Conservation (phyloP, 2,888 invertebrate genomes). For the Campaea margaritaria region DNA sequence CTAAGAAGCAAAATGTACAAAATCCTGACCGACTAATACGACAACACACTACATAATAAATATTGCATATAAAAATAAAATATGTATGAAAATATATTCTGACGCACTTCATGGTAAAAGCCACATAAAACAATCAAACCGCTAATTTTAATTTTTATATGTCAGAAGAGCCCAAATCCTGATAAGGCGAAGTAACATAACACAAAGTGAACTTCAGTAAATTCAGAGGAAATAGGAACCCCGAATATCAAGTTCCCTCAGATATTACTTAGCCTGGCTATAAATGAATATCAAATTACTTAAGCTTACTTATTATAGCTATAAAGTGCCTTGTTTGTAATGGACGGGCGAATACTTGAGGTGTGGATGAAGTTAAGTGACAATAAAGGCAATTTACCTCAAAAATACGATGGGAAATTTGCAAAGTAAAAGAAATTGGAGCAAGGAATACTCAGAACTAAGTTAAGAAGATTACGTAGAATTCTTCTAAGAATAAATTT, state of each 20-base stretch:
- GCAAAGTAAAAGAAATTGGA: conserved; percentile 15
- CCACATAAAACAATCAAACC: no score
- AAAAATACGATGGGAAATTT: conserved; percentile 25
- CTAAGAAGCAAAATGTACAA: no score
- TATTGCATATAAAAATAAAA: no score
- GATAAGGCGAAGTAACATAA: background rate
- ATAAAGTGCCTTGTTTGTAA: conserved; percentile 30
- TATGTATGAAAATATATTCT: no score
- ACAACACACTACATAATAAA: no score
- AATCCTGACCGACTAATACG: no score
- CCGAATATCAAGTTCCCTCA: conserved; percentile 15
- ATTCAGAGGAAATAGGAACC: conserved; percentile 6
- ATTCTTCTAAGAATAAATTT: no score
- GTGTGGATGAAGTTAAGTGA: conserved; percentile 26
- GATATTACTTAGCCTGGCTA: conserved; percentile 5
- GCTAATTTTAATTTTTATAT: no score
- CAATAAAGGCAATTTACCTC: conserved; percentile 19
- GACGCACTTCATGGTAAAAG: no score
- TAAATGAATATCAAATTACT: conserved; percentile 15
- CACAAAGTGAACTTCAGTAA: background rate
- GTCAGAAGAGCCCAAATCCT: no score
- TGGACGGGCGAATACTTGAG: conserved; percentile 18
- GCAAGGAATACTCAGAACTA: conserved; percentile 7
- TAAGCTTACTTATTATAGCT: conserved; percentile 5
- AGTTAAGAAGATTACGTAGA: conserved; percentile 18